A percentile compares a stretch with the other conserved stretches of the same genome.
These are phyloP conservation scores for Onthophagus sagittarius DNA, from an alignment of 2,888 invertebrate species.

Conservation along the genomic window DNA sequence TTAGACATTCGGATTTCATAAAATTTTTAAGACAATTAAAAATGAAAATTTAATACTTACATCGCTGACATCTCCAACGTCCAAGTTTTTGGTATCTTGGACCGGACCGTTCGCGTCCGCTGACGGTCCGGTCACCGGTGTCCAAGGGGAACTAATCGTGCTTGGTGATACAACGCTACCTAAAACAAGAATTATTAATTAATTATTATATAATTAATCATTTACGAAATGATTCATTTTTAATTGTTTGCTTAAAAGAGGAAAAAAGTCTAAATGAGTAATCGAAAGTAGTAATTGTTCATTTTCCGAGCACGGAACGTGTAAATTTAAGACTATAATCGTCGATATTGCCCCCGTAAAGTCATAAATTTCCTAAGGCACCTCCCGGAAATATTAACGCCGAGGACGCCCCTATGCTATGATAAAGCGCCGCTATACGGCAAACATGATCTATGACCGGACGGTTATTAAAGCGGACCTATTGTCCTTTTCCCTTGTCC, in stretches of 20 bases:
- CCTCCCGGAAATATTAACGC: conserved; percentile 16
- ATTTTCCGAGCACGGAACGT: background rate
- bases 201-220: conserved; percentile 11
- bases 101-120: conserved; percentile 91
- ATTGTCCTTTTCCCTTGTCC: background rate
- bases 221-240: too few species aligned
- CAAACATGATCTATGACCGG: conserved; percentile 14
- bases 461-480: conserved; percentile 24
- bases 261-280: background rate
- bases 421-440: conserved; percentile 24
- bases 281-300: background rate
- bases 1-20: too few species aligned
- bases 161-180: conserved; percentile 74
- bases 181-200: conserved; percentile 46
- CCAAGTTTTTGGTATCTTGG: conserved; percentile 86
- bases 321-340: background rate
- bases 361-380: conserved; percentile 18
- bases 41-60: conserved; percentile 49
- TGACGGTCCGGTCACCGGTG: conserved; percentile 82
- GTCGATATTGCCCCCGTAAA: background rate
- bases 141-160: conserved; percentile 97
- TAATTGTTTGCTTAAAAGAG: background rate
- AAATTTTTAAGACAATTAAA: background rate
- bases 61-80: conserved; percentile 90
- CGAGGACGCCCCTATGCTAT: conserved; percentile 27